A percentile compares a stretch with the other conserved stretches of the same genome.
These are phyloP conservation scores for Cantharis nigra DNA, from an alignment of 2,888 invertebrate genomes.

Conservation along the genomic window DNA sequence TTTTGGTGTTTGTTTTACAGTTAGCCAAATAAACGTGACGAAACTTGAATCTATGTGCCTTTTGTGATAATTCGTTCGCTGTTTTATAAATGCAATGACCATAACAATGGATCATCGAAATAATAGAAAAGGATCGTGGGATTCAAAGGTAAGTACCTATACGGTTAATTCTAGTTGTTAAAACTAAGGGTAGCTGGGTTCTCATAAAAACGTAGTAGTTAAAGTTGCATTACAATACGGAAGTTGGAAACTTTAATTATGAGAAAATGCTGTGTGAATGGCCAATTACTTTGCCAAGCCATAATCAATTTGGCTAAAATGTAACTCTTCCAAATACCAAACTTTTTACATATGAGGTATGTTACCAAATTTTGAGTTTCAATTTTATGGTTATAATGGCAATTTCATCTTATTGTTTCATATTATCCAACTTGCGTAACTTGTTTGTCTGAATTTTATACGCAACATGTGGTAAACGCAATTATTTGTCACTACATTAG, in stretches of 20 bases:
- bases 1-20: constrained; percentile 8
- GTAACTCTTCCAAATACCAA: too few relatives aligned
- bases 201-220: not conserved
- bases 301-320: not conserved
- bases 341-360: too few relatives aligned
- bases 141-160: constrained; percentile 57
- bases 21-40: constrained; percentile 26
- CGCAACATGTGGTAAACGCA: not conserved
- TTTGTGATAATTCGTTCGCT: constrained; percentile 18
- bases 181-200: not conserved
- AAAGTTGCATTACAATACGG: not conserved
- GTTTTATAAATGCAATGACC: constrained; percentile 48
- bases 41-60: constrained; percentile 15
- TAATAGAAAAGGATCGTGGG: constrained; percentile 60
- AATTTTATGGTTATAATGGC: too few relatives aligned
- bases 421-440: not conserved
- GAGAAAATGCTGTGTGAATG: not conserved
- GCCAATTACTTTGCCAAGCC: not conserved
- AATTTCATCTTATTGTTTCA: too few relatives aligned
- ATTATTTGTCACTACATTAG: not conserved
- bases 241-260: not conserved
- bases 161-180: constrained; percentile 1
- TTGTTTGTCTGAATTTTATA: not conserved
- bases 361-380: too few relatives aligned
- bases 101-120: constrained; percentile 58